phyloP scores from a whole-genome alignment of 2,113 vertebrate species.

The Zosterops japonicus region DNA sequence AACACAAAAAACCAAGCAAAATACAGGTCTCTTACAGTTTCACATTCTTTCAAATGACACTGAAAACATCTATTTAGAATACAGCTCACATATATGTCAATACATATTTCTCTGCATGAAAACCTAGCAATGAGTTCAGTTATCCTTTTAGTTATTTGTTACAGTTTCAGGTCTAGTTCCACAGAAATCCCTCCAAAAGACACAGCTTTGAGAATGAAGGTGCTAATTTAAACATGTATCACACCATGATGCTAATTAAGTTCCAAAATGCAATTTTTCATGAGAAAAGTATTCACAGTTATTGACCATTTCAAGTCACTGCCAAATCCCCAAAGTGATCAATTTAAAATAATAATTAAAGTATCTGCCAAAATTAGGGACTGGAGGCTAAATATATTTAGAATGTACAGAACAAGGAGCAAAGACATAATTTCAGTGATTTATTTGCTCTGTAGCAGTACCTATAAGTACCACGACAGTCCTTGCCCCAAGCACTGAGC shows the following conservation, averaged over 20 bases:
- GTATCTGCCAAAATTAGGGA: neutral
- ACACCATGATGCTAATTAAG: neutral
- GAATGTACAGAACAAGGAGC: neutral
- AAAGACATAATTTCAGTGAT: neutral
- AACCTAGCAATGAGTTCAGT: neutral
- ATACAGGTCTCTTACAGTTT: neutral
- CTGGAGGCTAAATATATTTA: neutral
- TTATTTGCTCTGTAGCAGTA: constrained; percentile 10
- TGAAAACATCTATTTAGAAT: neutral
- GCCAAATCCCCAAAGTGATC: neutral
- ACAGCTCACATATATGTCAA: neutral
- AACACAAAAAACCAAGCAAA: neutral
- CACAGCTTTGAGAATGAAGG: neutral
- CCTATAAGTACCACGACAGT: neutral
- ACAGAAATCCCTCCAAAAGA: neutral
- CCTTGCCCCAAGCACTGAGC: neutral
- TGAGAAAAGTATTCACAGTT: neutral
- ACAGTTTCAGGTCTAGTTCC: neutral
- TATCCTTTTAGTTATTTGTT: neutral
- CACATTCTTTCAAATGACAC: neutral
- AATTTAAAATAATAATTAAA: neutral
- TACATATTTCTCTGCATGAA: neutral
- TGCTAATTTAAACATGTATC: neutral
- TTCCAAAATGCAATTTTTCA: constrained; percentile 3
- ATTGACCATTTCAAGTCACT: neutral